phyloP scores from a whole-genome alignment of 2,888 invertebrate genomes.

The Aplocera efformata region DNA sequence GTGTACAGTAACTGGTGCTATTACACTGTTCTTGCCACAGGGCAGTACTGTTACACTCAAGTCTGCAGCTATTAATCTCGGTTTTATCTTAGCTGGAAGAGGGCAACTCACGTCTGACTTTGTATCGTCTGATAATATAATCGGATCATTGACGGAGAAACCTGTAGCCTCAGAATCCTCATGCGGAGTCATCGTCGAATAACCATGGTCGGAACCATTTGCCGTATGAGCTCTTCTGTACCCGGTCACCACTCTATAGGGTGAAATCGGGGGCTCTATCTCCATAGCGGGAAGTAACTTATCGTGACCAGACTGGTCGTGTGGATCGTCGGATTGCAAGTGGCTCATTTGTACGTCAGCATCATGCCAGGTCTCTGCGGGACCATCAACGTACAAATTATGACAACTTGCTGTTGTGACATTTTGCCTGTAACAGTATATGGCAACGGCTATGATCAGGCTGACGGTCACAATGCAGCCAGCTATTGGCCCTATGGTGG shows the following conservation, averaged over 20 bases:
- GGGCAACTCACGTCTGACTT: slow-evolving; percentile 81
- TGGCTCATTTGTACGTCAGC: slow-evolving; percentile 86
- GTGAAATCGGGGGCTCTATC: slow-evolving; percentile 88
- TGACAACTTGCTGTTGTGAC: slow-evolving; percentile 73
- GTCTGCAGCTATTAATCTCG: slow-evolving; percentile 61
- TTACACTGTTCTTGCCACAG: slow-evolving; percentile 80
- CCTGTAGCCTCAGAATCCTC: slow-evolving; percentile 93
- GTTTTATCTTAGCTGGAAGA: slow-evolving; percentile 70
- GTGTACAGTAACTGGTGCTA: slow-evolving; percentile 95
- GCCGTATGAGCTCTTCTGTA: slow-evolving; percentile 88
- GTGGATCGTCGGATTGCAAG: slow-evolving; percentile 84
- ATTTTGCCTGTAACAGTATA: slow-evolving; percentile 91
- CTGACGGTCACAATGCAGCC: slow-evolving; percentile 92
- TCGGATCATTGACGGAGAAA: slow-evolving; percentile 85
- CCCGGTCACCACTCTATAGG: slow-evolving; percentile 91
- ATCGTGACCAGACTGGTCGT: slow-evolving; percentile 83
- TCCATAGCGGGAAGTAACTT: slow-evolving; percentile 81
- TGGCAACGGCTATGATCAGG: slow-evolving; percentile 88
- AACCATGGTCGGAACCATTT: slow-evolving; percentile 95
- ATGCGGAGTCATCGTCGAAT: slow-evolving; percentile 96
- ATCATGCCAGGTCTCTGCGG: slow-evolving; percentile 76
- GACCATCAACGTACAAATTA: slow-evolving; percentile 73
- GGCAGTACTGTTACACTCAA: slow-evolving; percentile 74
- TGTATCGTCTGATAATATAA: slow-evolving; percentile 75
- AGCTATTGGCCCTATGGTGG: slow-evolving; percentile 92